Evolutionary conservation across 2,888 invertebrate species (phyloP).

Genomic region (Eulithis testata): DNA sequence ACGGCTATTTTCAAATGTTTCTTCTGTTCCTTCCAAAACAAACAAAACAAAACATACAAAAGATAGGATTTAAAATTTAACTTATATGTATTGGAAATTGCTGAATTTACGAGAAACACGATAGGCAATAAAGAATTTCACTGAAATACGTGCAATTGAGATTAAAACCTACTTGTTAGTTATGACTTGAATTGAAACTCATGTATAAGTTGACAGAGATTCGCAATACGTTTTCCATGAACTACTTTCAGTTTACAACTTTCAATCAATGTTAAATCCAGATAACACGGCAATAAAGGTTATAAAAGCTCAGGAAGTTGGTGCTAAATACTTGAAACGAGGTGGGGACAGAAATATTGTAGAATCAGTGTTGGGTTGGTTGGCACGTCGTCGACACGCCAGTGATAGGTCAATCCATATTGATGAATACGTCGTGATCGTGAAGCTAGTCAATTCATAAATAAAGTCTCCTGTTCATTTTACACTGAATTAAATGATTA

Average conservation of each 20-base stretch:
- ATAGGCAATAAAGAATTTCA: constrained; percentile 14
- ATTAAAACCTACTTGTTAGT: too few relatives aligned
- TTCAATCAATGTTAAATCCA: constrained; percentile 11
- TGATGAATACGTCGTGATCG: too few relatives aligned
- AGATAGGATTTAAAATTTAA: too few relatives aligned
- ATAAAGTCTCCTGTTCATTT: too few relatives aligned
- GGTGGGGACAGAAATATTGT: constrained; percentile 1
- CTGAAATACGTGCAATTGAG: constrained; percentile 9
- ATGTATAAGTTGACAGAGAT: constrained; percentile 4
- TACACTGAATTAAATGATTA: too few relatives aligned
- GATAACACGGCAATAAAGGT: constrained; percentile 1
- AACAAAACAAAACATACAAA: too few relatives aligned
- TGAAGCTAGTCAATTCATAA: too few relatives aligned
- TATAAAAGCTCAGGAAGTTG: constrained; percentile 8
- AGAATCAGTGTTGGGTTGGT: not conserved
- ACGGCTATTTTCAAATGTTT: too few relatives aligned
- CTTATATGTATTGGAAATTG: constrained; percentile 17
- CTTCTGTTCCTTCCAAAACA: too few relatives aligned
- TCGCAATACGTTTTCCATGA: constrained; percentile 17
- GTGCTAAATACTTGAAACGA: not conserved
- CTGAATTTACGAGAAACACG: constrained; percentile 6
- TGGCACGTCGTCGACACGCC: too few relatives aligned
- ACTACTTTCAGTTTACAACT: constrained; percentile 17
- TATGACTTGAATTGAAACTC: too few relatives aligned
- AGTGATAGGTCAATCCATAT: too few relatives aligned